A percentile compares a stretch with the other conserved stretches of the same genome.
phyloP scores from a whole-genome alignment of 2,888 invertebrate genomes.

The Epistrophe eligans region DNA sequence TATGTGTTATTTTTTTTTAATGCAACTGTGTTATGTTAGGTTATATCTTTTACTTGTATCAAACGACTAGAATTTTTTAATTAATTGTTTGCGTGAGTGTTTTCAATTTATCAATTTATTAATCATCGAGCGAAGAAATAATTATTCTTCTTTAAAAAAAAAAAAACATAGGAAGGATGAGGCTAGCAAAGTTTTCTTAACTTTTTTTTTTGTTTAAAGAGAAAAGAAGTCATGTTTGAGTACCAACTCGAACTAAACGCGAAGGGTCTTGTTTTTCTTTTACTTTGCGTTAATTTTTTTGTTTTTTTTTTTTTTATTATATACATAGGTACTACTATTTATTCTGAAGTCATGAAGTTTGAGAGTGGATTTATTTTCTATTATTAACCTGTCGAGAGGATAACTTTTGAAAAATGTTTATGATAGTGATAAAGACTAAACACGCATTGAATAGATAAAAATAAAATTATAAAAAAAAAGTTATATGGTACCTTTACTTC shows the following conservation, averaged over 20 bases:
- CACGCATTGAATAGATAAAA: slow-evolving; percentile 22
- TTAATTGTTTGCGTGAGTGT: slow-evolving; percentile 75
- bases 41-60: slow-evolving; percentile 54
- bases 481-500: neutral
- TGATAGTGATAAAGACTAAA: slow-evolving; percentile 36
- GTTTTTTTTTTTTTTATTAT: neutral
- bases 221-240: neutral
- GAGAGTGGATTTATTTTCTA: slow-evolving; percentile 55
- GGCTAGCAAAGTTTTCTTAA: slow-evolving; percentile 23
- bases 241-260: neutral
- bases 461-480: neutral
- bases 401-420: slow-evolving; percentile 43
- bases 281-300: slow-evolving; percentile 28
- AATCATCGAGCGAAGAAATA: slow-evolving; percentile 68
- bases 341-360: slow-evolving; percentile 36
- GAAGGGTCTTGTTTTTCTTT: neutral
- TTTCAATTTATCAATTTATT: slow-evolving; percentile 76
- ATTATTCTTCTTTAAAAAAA: slow-evolving; percentile 49
- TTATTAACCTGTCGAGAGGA: slow-evolving; percentile 58
- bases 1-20: neutral
- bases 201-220: neutral
- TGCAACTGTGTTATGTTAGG: slow-evolving; percentile 36
- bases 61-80: slow-evolving; percentile 67
- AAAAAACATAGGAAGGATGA: neutral
- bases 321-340: neutral